Evolutionary conservation across 2,113 vertebrate genomes (phyloP), one percentile per base, ranked within the genome.

Genomic region (Leuciscus idus): DNA sequence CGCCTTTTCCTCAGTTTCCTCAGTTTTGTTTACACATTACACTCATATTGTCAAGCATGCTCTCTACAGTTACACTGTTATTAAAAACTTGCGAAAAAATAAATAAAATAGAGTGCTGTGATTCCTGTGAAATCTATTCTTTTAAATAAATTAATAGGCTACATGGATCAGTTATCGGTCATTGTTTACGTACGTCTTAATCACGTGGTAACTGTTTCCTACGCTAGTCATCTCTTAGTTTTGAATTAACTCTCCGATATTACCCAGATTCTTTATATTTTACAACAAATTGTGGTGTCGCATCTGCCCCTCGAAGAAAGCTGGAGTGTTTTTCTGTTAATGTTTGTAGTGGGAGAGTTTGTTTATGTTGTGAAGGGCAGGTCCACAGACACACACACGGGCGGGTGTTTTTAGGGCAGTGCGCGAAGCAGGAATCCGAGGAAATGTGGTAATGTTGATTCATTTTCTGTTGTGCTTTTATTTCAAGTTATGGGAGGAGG

Each of bases 381-480:
- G 43, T 48, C 46, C 39, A 39, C 39, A 3, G 43, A 11, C 26
- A 50, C 48, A 76, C n/a, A 23, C 12, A 21, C 9, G 48, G 0
- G 80, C 26, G 80, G 43, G 1, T 81, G 61, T 81, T 81, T 21
- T 81, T 64, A 36, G 43, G 17, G 66, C 79, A 81, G 59, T 46
- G 17, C 15, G 36, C 6, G n/a, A 33, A 82, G 28, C 26, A 52
- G 26, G 62, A 50, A 82, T 50, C 23, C 15, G 7, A 46, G 39
- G 57, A 64, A 46, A 81, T 81, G 36, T 64, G 78, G 78, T 64
- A 81, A 81, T 64, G 39, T 64, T 59, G 8, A 46, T 48, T 81
- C 4, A 48, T 28, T 64, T 48, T 28, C 39, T 19, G 57, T 46
- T 43, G 11, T 26, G 77, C 21, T 61, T 64, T 64, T 30, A 30